Conservation (phyloP, 1,140 invertebrate species). For the Pogonus chalceus region DNA sequence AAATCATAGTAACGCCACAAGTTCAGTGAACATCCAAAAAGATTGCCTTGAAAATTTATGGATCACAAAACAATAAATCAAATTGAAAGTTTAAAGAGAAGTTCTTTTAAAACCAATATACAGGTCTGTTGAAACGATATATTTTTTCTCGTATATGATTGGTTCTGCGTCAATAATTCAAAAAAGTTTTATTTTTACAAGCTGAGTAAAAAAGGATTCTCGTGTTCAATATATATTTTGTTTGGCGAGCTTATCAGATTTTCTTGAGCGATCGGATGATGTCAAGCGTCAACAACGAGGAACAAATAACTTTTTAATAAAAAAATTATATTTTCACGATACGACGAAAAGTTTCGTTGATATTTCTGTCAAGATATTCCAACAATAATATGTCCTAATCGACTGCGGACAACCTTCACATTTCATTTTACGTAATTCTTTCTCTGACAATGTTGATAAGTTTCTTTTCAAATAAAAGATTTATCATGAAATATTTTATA, state of each 20-base stretch:
- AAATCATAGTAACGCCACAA: not conserved
- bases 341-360: not conserved
- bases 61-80: not conserved
- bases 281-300: not conserved
- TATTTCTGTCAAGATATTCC: not conserved
- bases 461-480: too few species aligned
- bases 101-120: not conserved
- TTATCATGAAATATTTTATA: too few species aligned
- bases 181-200: not conserved
- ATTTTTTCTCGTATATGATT: not conserved
- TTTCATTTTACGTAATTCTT: too few species aligned
- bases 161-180: not conserved
- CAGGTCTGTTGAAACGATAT: not conserved
- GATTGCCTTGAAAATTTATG: not conserved
- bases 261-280: not conserved
- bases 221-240: not conserved
- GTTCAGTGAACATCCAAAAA: not conserved
- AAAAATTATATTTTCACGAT: not conserved
- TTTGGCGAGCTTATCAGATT: not conserved
- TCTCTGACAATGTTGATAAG: too few species aligned
- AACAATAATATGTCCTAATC: not conserved
- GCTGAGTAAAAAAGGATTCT: not conserved
- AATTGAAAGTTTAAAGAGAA: not conserved
- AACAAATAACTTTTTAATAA: not conserved
- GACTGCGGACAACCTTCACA: too few species aligned